A percentile compares a stretch with the other conserved stretches of the same genome.
These are phyloP conservation scores for Coluber constrictor DNA, from an alignment of 2,797 vertebrate species.

Conservation along the genomic window DNA sequence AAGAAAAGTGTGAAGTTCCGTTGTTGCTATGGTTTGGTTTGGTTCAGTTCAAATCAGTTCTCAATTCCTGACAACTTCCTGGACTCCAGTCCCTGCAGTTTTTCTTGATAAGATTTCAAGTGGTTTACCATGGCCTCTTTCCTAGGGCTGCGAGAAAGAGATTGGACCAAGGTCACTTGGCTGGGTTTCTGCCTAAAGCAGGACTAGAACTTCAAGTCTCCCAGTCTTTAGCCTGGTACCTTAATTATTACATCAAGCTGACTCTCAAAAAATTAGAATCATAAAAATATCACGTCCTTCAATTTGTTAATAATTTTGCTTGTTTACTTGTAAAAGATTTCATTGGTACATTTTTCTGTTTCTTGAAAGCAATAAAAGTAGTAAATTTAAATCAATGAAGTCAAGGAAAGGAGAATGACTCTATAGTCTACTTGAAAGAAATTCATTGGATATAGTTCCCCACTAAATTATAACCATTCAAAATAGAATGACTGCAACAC, in stretches of 20 bases:
- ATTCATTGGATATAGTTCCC: slow-evolving; percentile 71
- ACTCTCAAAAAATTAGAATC: not conserved
- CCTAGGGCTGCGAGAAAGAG: not conserved
- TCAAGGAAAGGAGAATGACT: slow-evolving; percentile 21
- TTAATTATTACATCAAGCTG: not conserved
- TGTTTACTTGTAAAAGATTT: not conserved
- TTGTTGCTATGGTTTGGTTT: not conserved
- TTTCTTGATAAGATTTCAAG: not conserved
- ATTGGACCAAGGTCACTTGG: not conserved
- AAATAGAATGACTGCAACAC: slow-evolving; percentile 73
- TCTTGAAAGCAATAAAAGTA: slow-evolving; percentile 10
- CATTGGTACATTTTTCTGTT: not conserved
- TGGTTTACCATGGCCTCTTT: not conserved
- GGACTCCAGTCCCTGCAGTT: not conserved
- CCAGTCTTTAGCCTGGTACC: not conserved
- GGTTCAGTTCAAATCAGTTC: not conserved
- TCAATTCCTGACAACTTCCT: not conserved
- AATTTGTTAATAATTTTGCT: not conserved
- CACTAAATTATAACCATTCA: slow-evolving; percentile 73
- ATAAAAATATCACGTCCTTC: slow-evolving; percentile 1
- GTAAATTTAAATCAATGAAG: slow-evolving; percentile 20
- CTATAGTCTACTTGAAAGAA: slow-evolving; percentile 59
- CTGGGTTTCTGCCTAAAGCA: not conserved
- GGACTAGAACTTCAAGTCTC: not conserved
- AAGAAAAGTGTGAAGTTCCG: not conserved